Conservation (phyloP, 1,140 invertebrate genomes). For the Drosophila bipectinata region DNA sequence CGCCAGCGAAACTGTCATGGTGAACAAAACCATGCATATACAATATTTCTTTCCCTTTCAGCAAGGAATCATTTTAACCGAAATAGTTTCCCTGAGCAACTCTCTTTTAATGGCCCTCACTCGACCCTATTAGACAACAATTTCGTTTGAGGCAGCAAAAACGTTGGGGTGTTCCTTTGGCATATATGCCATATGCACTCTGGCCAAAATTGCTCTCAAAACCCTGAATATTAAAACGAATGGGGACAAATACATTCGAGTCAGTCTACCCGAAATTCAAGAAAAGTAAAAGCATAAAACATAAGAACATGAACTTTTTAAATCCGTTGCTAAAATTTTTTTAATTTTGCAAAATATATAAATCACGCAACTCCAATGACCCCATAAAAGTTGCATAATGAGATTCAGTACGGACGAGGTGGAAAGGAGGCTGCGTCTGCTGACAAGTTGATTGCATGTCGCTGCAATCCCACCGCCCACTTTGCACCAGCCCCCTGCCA, state of each 20-base stretch:
- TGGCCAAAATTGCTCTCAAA: slow-evolving; percentile 17
- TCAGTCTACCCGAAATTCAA: slow-evolving; percentile 8
- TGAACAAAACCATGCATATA: slow-evolving; percentile 15
- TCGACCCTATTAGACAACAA: slow-evolving; percentile 54
- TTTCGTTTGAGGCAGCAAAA: slow-evolving; percentile 31
- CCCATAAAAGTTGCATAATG: slow-evolving; percentile 71
- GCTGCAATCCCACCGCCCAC: slow-evolving; percentile 16
- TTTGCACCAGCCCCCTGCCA: slow-evolving; percentile 4
- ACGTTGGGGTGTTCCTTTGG: neutral
- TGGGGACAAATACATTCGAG: slow-evolving; percentile 9
- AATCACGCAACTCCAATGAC: slow-evolving; percentile 64
- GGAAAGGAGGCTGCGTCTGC: slow-evolving; percentile 32
- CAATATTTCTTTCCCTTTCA: slow-evolving; percentile 4
- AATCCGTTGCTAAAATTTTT: slow-evolving; percentile 32
- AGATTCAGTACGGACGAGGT: slow-evolving; percentile 30
- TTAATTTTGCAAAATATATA: slow-evolving; percentile 71
- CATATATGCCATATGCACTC: slow-evolving; percentile 11
- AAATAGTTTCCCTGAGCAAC: slow-evolving; percentile 40
- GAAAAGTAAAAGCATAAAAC: slow-evolving; percentile 10
- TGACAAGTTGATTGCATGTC: slow-evolving; percentile 74
- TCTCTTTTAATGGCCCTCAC: slow-evolving; percentile 36
- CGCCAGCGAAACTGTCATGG: slow-evolving; percentile 41
- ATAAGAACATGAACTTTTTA: slow-evolving; percentile 12
- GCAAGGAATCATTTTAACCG: slow-evolving; percentile 58
- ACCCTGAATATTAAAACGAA: slow-evolving; percentile 21